Percentiles rank a stretch among this genome's conserved stretches.
phyloP scores from a whole-genome alignment of 2,888 invertebrate genomes.

The Eumerus sabulonum region DNA sequence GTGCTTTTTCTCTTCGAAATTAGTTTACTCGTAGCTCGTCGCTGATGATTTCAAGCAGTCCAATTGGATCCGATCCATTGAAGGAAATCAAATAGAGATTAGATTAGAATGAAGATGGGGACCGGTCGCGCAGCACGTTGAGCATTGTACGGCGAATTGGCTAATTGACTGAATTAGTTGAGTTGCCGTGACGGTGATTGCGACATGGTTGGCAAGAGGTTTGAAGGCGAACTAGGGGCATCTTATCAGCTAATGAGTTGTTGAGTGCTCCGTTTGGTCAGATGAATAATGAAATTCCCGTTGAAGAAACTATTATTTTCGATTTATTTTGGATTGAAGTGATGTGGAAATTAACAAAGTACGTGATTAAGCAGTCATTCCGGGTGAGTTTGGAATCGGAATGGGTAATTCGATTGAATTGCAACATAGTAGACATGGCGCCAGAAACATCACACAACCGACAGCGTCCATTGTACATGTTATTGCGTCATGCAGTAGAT shows the following conservation, averaged over 20 bases:
- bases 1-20: conserved; percentile 30
- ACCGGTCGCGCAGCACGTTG: conserved; percentile 2
- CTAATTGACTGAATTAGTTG: conserved; percentile 61
- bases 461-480: too few species aligned
- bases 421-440: not conserved
- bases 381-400: conserved; percentile 37
- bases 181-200: conserved; percentile 32
- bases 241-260: conserved; percentile 53
- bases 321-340: not conserved
- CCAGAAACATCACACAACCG: too few species aligned
- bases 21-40: conserved; percentile 44
- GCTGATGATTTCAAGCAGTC: conserved; percentile 9
- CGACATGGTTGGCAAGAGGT: conserved; percentile 3
- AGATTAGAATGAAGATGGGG: not conserved
- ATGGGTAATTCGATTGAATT: conserved; percentile 45
- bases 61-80: conserved; percentile 9
- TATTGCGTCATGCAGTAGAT: too few species aligned
- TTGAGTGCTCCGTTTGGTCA: conserved; percentile 51
- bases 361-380: conserved; percentile 47
- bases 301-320: conserved; percentile 29
- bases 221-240: not conserved
- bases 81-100: too few species aligned
- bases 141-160: conserved; percentile 51
- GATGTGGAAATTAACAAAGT: conserved; percentile 35
- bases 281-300: conserved; percentile 24